Evolutionary conservation across 1,140 invertebrate species (phyloP), one percentile per base, ranked within the genome.

Genomic region (Drosophila subobscura): DNA sequence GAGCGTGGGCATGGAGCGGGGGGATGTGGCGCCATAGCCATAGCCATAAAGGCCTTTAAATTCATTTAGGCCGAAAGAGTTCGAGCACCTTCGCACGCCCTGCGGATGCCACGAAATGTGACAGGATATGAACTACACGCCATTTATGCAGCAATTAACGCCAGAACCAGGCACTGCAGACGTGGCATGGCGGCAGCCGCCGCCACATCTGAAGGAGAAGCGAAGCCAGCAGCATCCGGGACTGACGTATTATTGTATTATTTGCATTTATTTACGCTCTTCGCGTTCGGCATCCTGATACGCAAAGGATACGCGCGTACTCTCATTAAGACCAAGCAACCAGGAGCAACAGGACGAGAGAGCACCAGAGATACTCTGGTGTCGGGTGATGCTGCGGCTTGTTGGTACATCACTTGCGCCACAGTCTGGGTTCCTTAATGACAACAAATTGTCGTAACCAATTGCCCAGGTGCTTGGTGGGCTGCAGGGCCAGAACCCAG

Each of bases 111-210:
- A 50, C 58, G 50, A 76, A 85, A 64, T 88, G 77, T 75, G 68
- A 88, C 81, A 88, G 81, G 73, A 88, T 88, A 83, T 88, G 78
- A 72, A 88, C 77, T 86, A 71, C 74, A 88, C 56, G 83, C 47
- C 83, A 86, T 86, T 88, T 88, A 88, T 86, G 83, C 61, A 78
- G 83, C 81, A 86, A 86, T 86, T 86, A 86, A 86, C 83, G 74
- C 60, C 65, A 67, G 65, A 42, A 81, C 74, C 74, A 83, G 63
- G 59, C 70, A 27, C 42, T 51, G 12, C 33, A 37, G 33, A 37
- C 25, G 25, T 5, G 25, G 25, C 25, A 12, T 37, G 33, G 10
- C 2, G 8, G 42, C 51, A 79, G 54, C 42, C 52, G 44, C 44
- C 37, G 37, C 44, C 45, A 20, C 54, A 47, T 37, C 45, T n/a